phyloP scores from a whole-genome alignment of 2,888 invertebrate genomes.

The Melieria picta region DNA sequence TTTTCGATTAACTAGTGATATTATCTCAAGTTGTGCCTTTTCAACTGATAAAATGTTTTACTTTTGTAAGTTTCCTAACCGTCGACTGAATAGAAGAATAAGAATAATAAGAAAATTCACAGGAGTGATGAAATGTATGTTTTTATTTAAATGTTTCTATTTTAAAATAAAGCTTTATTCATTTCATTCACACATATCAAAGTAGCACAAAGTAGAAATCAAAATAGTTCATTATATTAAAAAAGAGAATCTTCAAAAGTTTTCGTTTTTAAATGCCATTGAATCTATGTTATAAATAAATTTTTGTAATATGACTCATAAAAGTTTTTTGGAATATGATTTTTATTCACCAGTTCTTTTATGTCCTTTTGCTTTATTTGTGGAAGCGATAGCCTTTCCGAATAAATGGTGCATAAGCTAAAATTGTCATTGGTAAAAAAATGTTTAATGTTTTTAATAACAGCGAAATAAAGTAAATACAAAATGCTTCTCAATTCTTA shows the following conservation, averaged over 20 bases:
- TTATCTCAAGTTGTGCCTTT: constrained; percentile 21
- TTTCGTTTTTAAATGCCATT: constrained; percentile 23
- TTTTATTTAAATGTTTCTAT: constrained; percentile 25
- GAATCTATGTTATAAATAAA: constrained; percentile 32
- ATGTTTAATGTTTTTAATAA: background rate
- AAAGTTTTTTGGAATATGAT: constrained; percentile 14
- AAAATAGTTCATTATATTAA: constrained; percentile 30
- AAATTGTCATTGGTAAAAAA: constrained; percentile 27
- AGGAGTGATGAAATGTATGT: constrained; percentile 19
- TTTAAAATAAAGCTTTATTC: constrained; percentile 32
- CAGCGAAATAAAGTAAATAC: constrained; percentile 3
- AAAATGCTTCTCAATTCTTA: background rate
- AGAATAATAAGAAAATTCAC: constrained; percentile 22
- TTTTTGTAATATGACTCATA: constrained; percentile 31
- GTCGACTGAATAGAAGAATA: constrained; percentile 18
- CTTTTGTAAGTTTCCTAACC: constrained; percentile 17
- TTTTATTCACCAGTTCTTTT: constrained; percentile 24
- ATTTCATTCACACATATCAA: constrained; percentile 25
- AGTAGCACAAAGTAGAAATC: constrained; percentile 27
- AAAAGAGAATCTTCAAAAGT: constrained; percentile 32
- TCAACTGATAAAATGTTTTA: constrained; percentile 23
- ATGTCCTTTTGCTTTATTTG: constrained; percentile 28
- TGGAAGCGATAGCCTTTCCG: constrained; percentile 29
- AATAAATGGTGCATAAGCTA: constrained; percentile 28
- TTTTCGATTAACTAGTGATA: constrained; percentile 23